Evolutionary conservation across 2,797 vertebrate species (phyloP), one percentile per base, ranked within the genome.

Genomic region (Gymnopithys bicolor): DNA sequence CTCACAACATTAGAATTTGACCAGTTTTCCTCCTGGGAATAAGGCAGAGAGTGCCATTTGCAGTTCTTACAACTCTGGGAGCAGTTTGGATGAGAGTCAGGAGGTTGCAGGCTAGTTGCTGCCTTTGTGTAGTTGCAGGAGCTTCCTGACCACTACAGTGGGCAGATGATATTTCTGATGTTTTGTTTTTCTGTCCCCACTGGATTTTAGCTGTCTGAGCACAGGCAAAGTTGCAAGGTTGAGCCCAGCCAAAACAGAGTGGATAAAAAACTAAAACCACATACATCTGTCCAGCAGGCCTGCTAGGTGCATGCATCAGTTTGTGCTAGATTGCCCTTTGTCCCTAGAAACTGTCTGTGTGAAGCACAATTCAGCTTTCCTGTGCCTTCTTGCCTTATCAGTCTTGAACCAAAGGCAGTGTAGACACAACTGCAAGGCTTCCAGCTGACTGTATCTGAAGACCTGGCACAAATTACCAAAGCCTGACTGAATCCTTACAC

Each of bases 121-220:
- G 35, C 25, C 58, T 69, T 48, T 71, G 78, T 21, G 56, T 45
- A 49, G 58, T 37, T 59, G 48, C 51, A 78, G 69, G 35, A 66
- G 11, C 60, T 92, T 19, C 19, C 7, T 1, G 35, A 45, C 11
- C 1, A 5, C 17, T 33, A 45, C 10, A 33, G n/a, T 0, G 6
- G 19, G 52, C 23, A 43, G 28, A 62, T 5, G 5, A 76, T 48
- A 71, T 33, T 87, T 68, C 67, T 89, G 43, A 56, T 66, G 8
- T 10, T 74, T 45, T 46, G 23, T 51, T 51, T 89, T 76, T 53
- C 46, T 37, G 14, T 68, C 23, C 28, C 14, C 16, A n/a, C 16
- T 41, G 27, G 30, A 79, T 46, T 63, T 83, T 4, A 83, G 46
- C 37, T 64, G 33, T 46, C n/a, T 71, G 71, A 87, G 37, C 17